These are phyloP conservation scores for Rhinichthys osculus DNA, from an alignment of 2,797 vertebrate species.

Conservation along the genomic window DNA sequence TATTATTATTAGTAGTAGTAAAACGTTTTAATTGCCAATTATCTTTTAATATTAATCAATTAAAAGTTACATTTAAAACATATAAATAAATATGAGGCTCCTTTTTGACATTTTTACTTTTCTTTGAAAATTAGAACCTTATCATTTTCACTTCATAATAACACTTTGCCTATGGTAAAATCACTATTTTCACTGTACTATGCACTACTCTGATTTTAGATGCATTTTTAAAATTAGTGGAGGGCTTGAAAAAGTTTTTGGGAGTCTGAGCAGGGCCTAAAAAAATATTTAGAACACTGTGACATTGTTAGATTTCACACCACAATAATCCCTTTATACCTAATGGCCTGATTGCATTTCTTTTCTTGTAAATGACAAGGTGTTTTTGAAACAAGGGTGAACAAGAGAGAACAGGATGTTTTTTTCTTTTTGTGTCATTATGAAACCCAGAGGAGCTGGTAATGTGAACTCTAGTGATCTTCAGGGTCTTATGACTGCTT, in stretches of 20 bases:
- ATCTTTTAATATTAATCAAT: no score
- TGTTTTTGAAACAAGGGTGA: background rate
- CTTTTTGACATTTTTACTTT: no score
- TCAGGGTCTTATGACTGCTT: background rate
- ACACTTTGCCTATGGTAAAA: no score
- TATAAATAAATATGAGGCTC: no score
- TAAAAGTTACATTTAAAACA: no score
- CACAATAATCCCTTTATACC: background rate
- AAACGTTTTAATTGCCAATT: no score
- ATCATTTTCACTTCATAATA: no score
- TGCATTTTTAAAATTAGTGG: background rate
- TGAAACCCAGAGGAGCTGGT: conserved; percentile 15
- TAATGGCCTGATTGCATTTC: background rate
- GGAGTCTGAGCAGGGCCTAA: conserved; percentile 24
- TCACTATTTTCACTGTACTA: background rate
- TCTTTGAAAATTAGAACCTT: no score
- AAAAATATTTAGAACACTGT: background rate
- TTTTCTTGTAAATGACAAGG: background rate
- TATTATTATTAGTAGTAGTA: no score
- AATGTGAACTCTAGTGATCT: conserved; percentile 8
- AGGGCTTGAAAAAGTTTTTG: background rate
- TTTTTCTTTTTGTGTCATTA: background rate
- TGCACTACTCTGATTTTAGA: background rate
- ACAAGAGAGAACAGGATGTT: background rate
- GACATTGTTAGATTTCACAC: background rate